These are phyloP conservation scores for Teleopsis dalmanni DNA, from an alignment of 1,140 invertebrate genomes.

Conservation along the genomic window DNA sequence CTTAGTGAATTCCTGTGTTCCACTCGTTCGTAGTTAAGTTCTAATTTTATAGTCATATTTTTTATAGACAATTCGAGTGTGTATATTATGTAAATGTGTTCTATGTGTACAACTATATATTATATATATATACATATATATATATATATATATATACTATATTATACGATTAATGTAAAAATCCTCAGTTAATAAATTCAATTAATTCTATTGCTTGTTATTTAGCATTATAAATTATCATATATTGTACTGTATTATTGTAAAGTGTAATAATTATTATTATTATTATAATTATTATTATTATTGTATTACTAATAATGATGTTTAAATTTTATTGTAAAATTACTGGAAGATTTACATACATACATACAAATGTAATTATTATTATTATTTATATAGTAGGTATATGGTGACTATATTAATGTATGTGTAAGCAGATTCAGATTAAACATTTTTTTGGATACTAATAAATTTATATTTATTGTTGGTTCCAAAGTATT, in stretches of 20 bases:
- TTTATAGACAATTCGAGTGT: too few species aligned
- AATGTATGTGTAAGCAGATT: conserved; percentile 10
- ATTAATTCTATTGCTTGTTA: too few species aligned
- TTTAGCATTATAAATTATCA: too few species aligned
- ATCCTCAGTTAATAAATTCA: too few species aligned
- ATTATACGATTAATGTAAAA: too few species aligned
- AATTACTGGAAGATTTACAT: background rate
- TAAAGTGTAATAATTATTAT: too few species aligned
- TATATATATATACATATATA: background rate
- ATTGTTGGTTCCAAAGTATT: conserved; percentile 6
- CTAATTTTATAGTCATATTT: too few species aligned
- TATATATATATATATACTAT: background rate
- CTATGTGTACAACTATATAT: background rate
- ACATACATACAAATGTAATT: background rate
- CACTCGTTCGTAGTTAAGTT: too few species aligned
- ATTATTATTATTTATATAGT: conserved; percentile 7
- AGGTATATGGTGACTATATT: conserved; percentile 8
- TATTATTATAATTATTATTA: too few species aligned
- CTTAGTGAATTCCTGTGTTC: too few species aligned
- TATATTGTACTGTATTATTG: too few species aligned
- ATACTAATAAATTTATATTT: conserved; percentile 14
- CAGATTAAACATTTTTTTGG: conserved; percentile 9
- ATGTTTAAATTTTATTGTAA: conserved; percentile 1
- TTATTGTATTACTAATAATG: background rate
- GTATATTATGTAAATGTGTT: too few species aligned